A percentile compares a stretch with the other conserved stretches of the same genome.
These are phyloP conservation scores for Bubalus kerabau DNA, from an alignment of 2,113 vertebrate genomes.

Conservation along the genomic window DNA sequence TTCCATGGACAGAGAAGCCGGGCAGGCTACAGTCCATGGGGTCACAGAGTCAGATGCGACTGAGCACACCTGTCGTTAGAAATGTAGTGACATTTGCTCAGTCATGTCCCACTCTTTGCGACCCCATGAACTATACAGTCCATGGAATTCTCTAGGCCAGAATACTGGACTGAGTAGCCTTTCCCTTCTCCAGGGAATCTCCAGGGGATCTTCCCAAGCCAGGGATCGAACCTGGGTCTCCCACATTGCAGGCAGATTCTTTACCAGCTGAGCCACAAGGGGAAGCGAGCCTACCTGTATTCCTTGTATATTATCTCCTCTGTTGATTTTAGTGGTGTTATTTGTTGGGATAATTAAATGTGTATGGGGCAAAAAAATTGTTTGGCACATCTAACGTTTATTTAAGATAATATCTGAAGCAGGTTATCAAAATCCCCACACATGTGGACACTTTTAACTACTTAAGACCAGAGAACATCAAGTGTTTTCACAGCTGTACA, in stretches of 20 bases:
- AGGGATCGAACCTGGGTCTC: background rate
- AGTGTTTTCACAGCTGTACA: background rate
- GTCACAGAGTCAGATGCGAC: background rate
- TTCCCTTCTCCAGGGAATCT: background rate
- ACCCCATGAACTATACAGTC: background rate
- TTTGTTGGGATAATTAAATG: background rate
- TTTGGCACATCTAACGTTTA: background rate
- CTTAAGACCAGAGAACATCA: background rate
- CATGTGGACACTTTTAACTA: background rate
- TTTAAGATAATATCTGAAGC: background rate
- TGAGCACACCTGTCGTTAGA: background rate
- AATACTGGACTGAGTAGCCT: background rate
- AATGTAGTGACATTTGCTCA: background rate
- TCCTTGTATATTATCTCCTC: background rate
- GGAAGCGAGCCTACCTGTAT: background rate
- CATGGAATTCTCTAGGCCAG: background rate
- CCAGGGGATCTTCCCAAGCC: background rate
- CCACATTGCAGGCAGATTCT: rapidly evolving
- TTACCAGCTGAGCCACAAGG: background rate
- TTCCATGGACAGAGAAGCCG: background rate
- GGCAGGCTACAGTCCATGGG: background rate
- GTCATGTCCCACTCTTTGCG: background rate
- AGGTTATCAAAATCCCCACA: background rate
- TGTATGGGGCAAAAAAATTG: background rate
- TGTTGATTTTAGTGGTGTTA: background rate